Base-by-base conservation (phyloP, 2,797 vertebrate genomes). In the Coregonus ussuriensis region DNA sequence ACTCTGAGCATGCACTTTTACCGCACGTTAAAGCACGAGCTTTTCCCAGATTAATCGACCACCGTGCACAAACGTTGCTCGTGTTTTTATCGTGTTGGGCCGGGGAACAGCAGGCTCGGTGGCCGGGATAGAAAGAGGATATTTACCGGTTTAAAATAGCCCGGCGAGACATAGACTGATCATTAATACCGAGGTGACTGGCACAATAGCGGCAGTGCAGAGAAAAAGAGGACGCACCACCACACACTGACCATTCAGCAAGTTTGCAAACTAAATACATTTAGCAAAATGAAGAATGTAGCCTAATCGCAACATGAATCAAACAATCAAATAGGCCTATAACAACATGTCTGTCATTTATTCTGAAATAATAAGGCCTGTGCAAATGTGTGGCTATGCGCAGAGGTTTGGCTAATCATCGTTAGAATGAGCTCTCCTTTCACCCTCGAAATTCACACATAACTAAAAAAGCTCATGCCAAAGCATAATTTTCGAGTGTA, bases 1-100 rank as follows among this genome's bases (percentile, higher is more conserved):
- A 81, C 83, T 52, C 79, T 85, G 84, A 87, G 81, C 86, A 75
- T 71, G 73, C 83, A 88, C 80, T 84, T 89, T 83, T 3, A 71
- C 74, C 54, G 74, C 74, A 72, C 59, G 62, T 67, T 74, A 72
- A 79, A 75, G 69, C 78, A 72, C 59, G 69, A 72, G 78, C 47
- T 35, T 72, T 29, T 33, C 56, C 7, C 72, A 31, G 72, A 71
- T 74, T 81, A 81, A 74, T 80, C 77, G 74, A 71, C 74, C 81
- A 37, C 79, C 51, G 25, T 25, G 25, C 25, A 25, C 25, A 25
- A 25, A 14, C 70, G 41, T 87, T 51, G 54, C 47, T 29, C 59
- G 35, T 82, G 76, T 82, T 82, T 84, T 78, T 31, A 62, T 56
- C 69, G 15, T 76, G 21, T 52, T 79, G 56, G 77, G 81, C 80